These are phyloP conservation scores for Eumeta japonica DNA, from an alignment of 1,140 invertebrate species.

Conservation along the genomic window DNA sequence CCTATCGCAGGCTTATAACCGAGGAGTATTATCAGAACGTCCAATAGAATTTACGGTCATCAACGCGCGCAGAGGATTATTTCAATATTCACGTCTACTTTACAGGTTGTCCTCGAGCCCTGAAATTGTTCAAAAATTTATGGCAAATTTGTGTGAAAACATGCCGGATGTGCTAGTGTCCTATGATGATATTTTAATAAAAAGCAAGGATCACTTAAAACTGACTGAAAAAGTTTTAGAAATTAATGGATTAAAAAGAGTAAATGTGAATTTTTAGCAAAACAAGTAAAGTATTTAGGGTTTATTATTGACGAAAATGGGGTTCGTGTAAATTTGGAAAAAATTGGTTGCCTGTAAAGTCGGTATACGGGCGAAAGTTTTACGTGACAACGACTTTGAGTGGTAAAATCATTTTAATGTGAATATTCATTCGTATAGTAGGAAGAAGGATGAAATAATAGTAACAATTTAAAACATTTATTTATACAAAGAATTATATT, in stretches of 20 bases:
- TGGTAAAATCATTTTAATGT: no score
- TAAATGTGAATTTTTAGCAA: conserved; percentile 7
- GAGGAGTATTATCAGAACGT: neutral
- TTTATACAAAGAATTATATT: no score
- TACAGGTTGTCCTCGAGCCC: conserved; percentile 3
- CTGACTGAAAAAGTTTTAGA: conserved; percentile 2
- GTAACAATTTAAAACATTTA: no score
- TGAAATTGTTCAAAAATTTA: conserved; percentile 2
- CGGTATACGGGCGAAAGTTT: no score
- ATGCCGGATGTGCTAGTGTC: conserved; percentile 4
- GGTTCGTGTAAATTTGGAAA: neutral
- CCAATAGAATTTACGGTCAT: conserved; percentile 5
- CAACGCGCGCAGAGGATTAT: conserved; percentile 6
- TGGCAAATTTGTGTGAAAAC: neutral
- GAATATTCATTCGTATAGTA: no score
- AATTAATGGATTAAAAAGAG: conserved; percentile 5
- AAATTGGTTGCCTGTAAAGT: no score
- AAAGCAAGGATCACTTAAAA: neutral
- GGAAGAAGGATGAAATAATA: no score
- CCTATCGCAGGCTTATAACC: conserved; percentile 6
- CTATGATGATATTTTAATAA: conserved; percentile 7
- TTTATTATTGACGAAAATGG: conserved; percentile 7
- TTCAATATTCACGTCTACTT: conserved; percentile 4
- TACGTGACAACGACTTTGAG: no score
- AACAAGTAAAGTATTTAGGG: conserved; percentile 8